Evolutionary conservation across 2,113 vertebrate genomes (phyloP).

Genomic region (Myocastor coypus): DNA sequence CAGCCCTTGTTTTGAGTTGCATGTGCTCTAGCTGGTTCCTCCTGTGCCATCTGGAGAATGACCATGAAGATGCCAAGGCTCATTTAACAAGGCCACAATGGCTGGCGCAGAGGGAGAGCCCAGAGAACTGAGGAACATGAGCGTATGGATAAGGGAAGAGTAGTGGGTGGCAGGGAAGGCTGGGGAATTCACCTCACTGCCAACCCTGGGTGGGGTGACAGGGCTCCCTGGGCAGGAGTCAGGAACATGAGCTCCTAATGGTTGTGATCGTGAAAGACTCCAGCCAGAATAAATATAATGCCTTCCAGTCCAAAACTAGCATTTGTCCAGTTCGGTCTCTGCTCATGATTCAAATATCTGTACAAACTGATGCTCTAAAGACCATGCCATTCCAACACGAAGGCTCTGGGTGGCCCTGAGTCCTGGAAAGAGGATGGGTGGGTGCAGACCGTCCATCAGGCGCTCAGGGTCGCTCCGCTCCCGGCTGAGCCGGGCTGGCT

Average conservation of each 20-base stretch:
- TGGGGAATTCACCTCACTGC: fast-evolving
- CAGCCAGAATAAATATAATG: neutral
- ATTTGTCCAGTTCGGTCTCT: neutral
- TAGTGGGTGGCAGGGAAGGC: neutral
- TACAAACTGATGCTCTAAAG: neutral
- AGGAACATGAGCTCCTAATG: neutral
- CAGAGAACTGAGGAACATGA: neutral
- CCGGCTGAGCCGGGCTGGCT: fast-evolving
- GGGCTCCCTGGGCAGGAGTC: neutral
- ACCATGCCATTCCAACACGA: fast-evolving
- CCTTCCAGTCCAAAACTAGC: neutral
- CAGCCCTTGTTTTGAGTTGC: neutral
- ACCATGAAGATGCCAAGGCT: neutral
- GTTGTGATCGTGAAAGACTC: neutral
- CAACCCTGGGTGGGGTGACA: fast-evolving
- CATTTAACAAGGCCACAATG: neutral
- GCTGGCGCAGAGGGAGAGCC: neutral
- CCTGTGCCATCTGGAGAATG: neutral
- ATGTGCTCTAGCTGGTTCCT: neutral
- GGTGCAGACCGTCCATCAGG: fast-evolving
- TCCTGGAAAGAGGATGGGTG: neutral
- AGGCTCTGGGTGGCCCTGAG: neutral
- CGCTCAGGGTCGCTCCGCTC: fast-evolving
- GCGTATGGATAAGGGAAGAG: neutral
- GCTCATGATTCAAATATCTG: neutral